Evolutionary conservation across 2,113 vertebrate genomes (phyloP).

Genomic region (Oryzias woworae): DNA sequence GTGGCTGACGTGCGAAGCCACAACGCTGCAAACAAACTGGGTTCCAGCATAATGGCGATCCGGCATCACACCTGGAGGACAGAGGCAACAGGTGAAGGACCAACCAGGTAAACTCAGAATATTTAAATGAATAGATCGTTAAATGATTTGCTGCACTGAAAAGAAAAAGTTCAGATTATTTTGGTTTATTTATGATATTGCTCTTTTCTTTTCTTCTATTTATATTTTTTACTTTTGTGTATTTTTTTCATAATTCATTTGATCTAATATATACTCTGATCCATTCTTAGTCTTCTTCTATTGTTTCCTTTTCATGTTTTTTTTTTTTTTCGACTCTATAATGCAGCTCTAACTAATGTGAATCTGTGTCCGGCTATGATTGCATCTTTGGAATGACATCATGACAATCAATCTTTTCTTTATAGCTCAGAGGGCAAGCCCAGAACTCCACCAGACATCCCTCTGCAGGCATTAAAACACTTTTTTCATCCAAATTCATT

Average conservation of each 20-base stretch:
- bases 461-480: conserved; percentile 15
- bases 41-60: conserved; percentile 91
- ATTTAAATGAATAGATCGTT: too few relatives aligned
- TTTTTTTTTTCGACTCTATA: conserved; percentile 23
- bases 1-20: conserved; percentile 95
- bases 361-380: conserved; percentile 53
- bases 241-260: background rate
- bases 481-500: conserved; percentile 46
- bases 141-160: too few relatives aligned
- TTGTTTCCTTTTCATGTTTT: background rate
- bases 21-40: conserved; percentile 98
- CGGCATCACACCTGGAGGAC: conserved; percentile 86
- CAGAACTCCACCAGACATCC: conserved; percentile 44
- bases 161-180: too few relatives aligned
- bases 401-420: conserved; percentile 70
- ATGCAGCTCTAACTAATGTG: conserved; percentile 58
- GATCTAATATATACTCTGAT: background rate
- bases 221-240: conserved; percentile 9
- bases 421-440: conserved; percentile 54
- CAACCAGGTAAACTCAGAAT: too few relatives aligned
- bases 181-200: too few relatives aligned
- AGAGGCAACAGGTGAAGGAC: conserved; percentile 1
- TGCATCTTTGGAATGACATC: conserved; percentile 63
- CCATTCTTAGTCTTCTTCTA: background rate
- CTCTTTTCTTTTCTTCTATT: background rate